phyloP scores from a whole-genome alignment of 1,140 invertebrate species.

The Rhagoletis pomonella region DNA sequence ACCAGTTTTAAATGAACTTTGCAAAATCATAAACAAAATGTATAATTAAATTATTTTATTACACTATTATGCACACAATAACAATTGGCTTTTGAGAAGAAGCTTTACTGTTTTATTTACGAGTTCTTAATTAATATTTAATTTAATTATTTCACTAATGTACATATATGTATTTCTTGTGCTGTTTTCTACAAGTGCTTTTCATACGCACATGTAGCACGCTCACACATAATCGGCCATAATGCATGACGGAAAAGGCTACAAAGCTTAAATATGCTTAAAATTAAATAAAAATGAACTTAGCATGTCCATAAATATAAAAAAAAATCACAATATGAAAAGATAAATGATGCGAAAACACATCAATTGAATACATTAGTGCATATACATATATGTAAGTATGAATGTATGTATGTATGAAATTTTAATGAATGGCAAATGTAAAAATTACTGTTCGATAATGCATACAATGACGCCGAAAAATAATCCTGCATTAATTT shows the following conservation, averaged over 20 bases:
- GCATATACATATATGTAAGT: not conserved
- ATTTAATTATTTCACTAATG: constrained; percentile 22
- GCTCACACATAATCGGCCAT: not conserved
- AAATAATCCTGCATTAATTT: too few relatives aligned
- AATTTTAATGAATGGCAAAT: not conserved
- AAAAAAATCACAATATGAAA: constrained; percentile 47
- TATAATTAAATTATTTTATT: not conserved
- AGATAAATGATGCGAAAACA: constrained; percentile 16
- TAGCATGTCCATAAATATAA: not conserved
- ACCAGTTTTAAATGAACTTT: not conserved
- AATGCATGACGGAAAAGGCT: too few relatives aligned
- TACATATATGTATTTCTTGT: not conserved
- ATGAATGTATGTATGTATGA: not conserved
- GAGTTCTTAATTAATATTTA: not conserved
- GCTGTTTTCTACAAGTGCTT: constrained; percentile 44
- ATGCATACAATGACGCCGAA: too few relatives aligned
- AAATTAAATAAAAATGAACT: not conserved
- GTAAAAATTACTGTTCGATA: too few relatives aligned
- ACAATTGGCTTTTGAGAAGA: constrained; percentile 34
- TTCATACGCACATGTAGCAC: not conserved
- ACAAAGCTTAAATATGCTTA: not conserved
- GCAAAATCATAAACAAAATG: not conserved
- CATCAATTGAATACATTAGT: constrained; percentile 4
- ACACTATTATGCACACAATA: constrained; percentile 5
- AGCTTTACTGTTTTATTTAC: not conserved